Evolutionary conservation across 2,797 vertebrate species (phyloP), one percentile per base, ranked within the genome.

Genomic region (Tolypeutes matacus): DNA sequence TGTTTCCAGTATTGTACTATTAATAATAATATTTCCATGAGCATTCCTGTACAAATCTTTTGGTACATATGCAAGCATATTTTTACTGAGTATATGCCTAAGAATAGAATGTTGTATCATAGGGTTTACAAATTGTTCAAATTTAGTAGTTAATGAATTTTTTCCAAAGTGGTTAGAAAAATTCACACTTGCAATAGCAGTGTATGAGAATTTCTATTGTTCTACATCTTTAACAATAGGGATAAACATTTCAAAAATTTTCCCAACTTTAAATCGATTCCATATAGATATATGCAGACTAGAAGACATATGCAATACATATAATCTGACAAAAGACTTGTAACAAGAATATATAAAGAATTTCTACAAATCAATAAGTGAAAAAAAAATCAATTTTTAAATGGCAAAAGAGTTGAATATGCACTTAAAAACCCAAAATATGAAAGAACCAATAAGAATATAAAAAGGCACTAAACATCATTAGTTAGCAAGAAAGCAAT

Each of bases 231-330:
- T 77, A 60, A 42, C 27, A 65, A 77, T n/a, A 60, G 21, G 17
- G 34, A 49, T 51, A 82, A n/a, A 53, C n/a, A 78, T 87, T 90
- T 90, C 46, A 91, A 31, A 21, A 84, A 5, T 62, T 91, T 93
- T 88, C 60, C 13, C 39, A 62, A 87, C 13, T 62, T 70, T 89
- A 89, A 83, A 65, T 87, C n/a, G 21, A 75, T 93, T 9, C 25
- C 15, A 84, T 60, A 67, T 86, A 81, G 12, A 64, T 14, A 70
- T 7, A 31, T 27, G 10, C 13, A 76, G n/a, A 51, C 15, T 60
- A 65, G 6, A 89, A 90, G 60, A 53, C 25, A 70, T 13, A 39
- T 84, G 21, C 23, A 78, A 56, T 56, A 70, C 7, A 49, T 31
- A 70, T 56, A 49, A 49, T 36, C 14, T 86, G 34, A 91, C 46